Conservation (phyloP, 2,113 vertebrate genomes). For the Salminus brasiliensis region DNA sequence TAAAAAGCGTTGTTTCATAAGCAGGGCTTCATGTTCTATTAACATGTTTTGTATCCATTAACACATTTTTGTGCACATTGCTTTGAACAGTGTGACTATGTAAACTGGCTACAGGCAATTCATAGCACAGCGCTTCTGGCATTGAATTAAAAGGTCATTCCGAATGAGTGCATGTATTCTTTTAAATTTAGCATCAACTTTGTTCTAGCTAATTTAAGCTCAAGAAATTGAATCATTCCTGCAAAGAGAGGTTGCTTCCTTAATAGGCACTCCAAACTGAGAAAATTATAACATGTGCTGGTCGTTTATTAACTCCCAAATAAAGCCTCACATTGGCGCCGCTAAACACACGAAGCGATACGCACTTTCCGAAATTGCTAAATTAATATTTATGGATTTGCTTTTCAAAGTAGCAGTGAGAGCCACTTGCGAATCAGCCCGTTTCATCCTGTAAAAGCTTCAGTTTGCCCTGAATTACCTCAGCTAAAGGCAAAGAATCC, state of each 20-base stretch:
- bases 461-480: not conserved
- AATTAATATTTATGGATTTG: conserved; percentile 6
- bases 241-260: conserved; percentile 9
- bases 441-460: not conserved
- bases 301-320: conserved; percentile 23
- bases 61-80: not conserved
- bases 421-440: conserved; percentile 3
- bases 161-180: not conserved
- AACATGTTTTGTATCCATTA: not conserved
- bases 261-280: not conserved
- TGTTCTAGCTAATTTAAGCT: conserved; percentile 18
- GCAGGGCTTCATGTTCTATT: not conserved
- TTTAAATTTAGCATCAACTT: conserved; percentile 4
- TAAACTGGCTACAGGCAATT: not conserved
- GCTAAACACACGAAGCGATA: not conserved
- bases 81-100: not conserved
- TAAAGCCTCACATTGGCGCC: not conserved
- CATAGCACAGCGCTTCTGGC: not conserved
- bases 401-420: conserved; percentile 11
- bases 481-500: not conserved
- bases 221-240: conserved; percentile 11
- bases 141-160: not conserved
- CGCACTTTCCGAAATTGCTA: not conserved
- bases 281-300: conserved; percentile 19
- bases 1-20: too few species aligned